Conservation (phyloP, 2,113 vertebrate genomes). For the Tichodroma muraria region DNA sequence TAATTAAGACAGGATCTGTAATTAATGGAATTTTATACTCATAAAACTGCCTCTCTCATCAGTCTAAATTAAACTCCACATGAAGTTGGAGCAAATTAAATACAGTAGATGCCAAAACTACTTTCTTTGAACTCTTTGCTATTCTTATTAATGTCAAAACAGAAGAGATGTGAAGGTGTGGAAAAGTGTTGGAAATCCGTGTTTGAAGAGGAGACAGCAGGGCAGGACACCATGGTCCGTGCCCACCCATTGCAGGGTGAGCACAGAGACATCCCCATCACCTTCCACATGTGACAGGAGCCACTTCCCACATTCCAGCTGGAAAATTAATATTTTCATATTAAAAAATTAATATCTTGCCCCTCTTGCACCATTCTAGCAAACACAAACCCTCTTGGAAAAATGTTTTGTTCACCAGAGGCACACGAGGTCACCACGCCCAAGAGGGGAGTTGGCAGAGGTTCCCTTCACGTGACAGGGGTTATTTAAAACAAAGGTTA, state of each 20-base stretch:
- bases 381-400: neutral
- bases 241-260: neutral
- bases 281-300: neutral
- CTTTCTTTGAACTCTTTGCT: neutral
- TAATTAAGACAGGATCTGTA: conserved; percentile 64
- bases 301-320: neutral
- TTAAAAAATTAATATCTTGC: neutral
- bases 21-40: conserved; percentile 59
- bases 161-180: neutral
- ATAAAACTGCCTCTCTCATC: conserved; percentile 59
- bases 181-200: neutral
- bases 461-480: neutral
- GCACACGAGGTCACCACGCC: neutral
- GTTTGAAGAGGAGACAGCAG: neutral
- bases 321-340: neutral
- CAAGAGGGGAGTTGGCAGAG: neutral
- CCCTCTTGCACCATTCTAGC: neutral
- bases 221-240: neutral
- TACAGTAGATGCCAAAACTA: conserved; percentile 14
- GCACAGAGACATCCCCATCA: neutral
- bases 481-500: neutral
- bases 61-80: conserved; percentile 62
- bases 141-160: conserved; percentile 3
- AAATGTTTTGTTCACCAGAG: neutral
- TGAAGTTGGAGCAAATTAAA: conserved; percentile 50